Evolutionary conservation across 2,888 invertebrate species (phyloP).

Genomic region (Microplitis manilae): DNA sequence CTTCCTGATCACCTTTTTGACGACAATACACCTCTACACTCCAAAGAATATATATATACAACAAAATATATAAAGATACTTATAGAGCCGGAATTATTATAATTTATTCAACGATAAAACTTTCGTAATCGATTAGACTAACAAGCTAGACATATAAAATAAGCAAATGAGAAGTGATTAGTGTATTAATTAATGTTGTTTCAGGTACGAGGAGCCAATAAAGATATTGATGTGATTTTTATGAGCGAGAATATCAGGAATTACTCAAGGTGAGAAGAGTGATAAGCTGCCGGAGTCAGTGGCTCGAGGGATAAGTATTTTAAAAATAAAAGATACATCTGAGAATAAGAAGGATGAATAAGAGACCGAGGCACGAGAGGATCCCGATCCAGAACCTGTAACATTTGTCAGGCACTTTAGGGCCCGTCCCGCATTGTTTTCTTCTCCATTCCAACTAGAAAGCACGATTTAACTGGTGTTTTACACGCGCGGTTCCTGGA

Average conservation of each 20-base stretch:
- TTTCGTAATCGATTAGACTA: constrained; percentile 18
- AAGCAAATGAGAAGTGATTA: constrained; percentile 23
- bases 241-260: constrained; percentile 27
- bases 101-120: constrained; percentile 33
- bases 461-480: constrained; percentile 68
- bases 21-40: constrained; percentile 20
- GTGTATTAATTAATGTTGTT: constrained; percentile 23
- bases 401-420: constrained; percentile 69
- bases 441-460: constrained; percentile 65
- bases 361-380: constrained; percentile 28
- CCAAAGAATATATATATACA: neutral
- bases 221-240: constrained; percentile 34
- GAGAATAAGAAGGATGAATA: constrained; percentile 29
- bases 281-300: constrained; percentile 33
- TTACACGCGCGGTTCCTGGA: constrained; percentile 68
- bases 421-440: constrained; percentile 66
- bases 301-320: neutral
- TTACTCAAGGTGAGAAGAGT: constrained; percentile 15
- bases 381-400: constrained; percentile 57
- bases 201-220: constrained; percentile 7
- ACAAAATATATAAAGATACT: neutral
- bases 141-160: constrained; percentile 14
- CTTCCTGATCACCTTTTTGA: constrained; percentile 35
- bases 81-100: constrained; percentile 54
- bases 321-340: constrained; percentile 11